phyloP scores from a whole-genome alignment of 2,888 invertebrate genomes.

The Philonicus albiceps region DNA sequence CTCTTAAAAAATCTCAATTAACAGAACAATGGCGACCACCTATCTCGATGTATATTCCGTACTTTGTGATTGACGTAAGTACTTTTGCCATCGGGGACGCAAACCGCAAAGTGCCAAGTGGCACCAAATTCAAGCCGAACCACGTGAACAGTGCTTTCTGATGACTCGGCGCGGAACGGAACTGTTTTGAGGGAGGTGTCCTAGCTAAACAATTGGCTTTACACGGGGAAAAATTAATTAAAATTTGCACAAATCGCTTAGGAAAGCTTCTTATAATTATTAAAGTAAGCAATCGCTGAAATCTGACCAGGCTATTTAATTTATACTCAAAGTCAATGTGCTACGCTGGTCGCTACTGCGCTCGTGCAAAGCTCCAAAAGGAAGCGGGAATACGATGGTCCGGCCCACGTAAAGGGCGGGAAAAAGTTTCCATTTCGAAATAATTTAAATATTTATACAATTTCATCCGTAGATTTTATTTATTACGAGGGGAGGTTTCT shows the following conservation, averaged over 20 bases:
- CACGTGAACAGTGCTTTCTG: background rate
- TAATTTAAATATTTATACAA: too few species aligned
- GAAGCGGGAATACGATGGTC: too few species aligned
- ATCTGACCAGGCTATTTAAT: background rate
- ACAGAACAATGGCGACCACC: slow-evolving; percentile 49
- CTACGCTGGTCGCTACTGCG: too few species aligned
- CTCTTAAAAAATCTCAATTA: slow-evolving; percentile 39
- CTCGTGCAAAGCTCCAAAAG: too few species aligned
- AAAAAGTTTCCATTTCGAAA: too few species aligned
- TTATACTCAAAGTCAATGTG: too few species aligned
- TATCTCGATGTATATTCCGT: slow-evolving; percentile 42
- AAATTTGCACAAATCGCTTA: background rate
- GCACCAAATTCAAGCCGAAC: slow-evolving; percentile 21
- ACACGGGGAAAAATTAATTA: background rate
- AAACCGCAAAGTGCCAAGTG: slow-evolving; percentile 44
- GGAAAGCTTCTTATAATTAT: background rate
- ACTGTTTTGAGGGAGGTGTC: background rate
- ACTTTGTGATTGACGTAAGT: slow-evolving; percentile 49
- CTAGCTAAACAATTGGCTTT: background rate
- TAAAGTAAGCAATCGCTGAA: background rate
- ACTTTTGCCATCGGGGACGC: slow-evolving; percentile 6
- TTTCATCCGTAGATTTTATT: too few species aligned
- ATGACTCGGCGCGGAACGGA: background rate
- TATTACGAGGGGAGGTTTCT: too few species aligned
- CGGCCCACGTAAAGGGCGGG: too few species aligned